Evolutionary conservation across 2,797 vertebrate genomes (phyloP), one percentile per base, ranked within the genome.

Genomic region (Borostomias antarcticus): DNA sequence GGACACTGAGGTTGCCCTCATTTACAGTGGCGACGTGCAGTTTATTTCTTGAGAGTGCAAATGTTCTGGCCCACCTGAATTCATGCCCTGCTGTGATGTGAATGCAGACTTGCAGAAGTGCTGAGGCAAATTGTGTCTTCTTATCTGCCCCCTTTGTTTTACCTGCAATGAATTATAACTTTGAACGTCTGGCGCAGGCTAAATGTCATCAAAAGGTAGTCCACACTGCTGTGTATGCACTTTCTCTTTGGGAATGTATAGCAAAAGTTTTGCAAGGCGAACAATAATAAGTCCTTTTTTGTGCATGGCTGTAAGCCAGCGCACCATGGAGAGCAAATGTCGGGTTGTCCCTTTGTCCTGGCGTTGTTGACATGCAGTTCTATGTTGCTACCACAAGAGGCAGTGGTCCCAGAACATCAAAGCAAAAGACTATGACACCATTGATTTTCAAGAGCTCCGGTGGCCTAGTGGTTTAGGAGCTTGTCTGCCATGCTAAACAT

Each of bases 211-310:
- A 73, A 80, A 71, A 47, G 59, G 57, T 61, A 51, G 56, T 71
- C 58, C 70, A 53, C 10, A 37, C 69, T 60, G 30, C 26, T 8
- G 1, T n/a, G 40, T 56, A 62, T 69, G 68, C 35, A 59, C 29
- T 52, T n/a, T n/a, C 62, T 30, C 26, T 13, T n/a, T 43, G 64
- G 69, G 72, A 50, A 62, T 32, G 8, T 69, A 64, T 78, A 60
- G 62, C 61, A 26, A 35, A 32, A 54, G 23, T n/a, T 54, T 7
- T 48, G 60, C 26, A 70, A 32, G n/a, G 28, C 40, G 67, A 76
- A 85, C 76, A 62, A 84, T 84, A 74, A n/a, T 72, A 73, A 67
- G 54, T n/a, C n/a, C n/a, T n/a, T n/a, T n/a, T n/a, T n/a, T n/a
- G n/a, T n/a, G n/a, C n/a, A n/a, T n/a, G n/a, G n/a, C n/a, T n/a